Conservation (phyloP, 2,797 vertebrate species). For the Melanotaenia nigrans region DNA sequence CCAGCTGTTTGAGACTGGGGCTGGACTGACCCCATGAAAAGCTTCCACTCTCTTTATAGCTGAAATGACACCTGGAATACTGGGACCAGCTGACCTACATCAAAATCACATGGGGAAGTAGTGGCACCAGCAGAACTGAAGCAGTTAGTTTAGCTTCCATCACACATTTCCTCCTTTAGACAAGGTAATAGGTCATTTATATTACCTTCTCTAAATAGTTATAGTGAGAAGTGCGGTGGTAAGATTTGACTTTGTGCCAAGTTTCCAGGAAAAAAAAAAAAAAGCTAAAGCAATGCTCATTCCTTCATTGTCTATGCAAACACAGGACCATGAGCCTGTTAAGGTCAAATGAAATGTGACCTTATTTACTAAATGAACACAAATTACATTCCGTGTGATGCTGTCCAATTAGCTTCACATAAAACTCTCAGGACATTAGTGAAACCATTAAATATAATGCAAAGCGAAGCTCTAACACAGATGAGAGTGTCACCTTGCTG, state of each 20-base stretch:
- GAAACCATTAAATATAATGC: neutral
- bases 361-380: neutral
- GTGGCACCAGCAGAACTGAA: slow-evolving; percentile 18
- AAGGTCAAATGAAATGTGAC: slow-evolving; percentile 16
- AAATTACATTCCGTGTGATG: neutral
- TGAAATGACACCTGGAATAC: slow-evolving; percentile 55
- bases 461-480: too few species aligned
- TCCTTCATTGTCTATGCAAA: neutral
- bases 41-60: slow-evolving; percentile 8
- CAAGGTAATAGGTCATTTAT: slow-evolving; percentile 25
- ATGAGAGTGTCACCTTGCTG: neutral
- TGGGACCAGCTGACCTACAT: slow-evolving; percentile 63
- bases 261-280: neutral
- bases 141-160: slow-evolving; percentile 7
- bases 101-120: slow-evolving; percentile 14
- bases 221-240: neutral
- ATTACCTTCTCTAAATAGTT: neutral
- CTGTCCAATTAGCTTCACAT: neutral
- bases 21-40: slow-evolving; percentile 13
- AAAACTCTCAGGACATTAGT: neutral
- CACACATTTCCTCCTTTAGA: neutral
- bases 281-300: neutral
- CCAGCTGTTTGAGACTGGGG: slow-evolving; percentile 29
- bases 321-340: slow-evolving; percentile 10
- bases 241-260: too few species aligned